phyloP scores from a whole-genome alignment of 2,888 invertebrate genomes.

The Lomographa bimaculata region DNA sequence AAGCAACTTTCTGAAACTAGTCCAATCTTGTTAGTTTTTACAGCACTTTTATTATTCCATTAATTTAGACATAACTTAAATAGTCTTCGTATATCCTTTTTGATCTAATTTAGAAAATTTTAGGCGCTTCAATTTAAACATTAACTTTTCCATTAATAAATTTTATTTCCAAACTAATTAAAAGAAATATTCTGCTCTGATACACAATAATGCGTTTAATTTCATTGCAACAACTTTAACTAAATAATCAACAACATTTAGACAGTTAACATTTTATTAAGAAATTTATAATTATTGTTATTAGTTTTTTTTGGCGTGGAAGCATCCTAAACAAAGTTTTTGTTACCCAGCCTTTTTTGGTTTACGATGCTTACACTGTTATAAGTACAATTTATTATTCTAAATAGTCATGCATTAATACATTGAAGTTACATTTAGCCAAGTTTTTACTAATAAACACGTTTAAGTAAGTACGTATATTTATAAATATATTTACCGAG shows the following conservation, averaged over 20 bases:
- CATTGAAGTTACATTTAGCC: slow-evolving; percentile 4
- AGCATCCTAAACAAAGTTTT: slow-evolving; percentile 40
- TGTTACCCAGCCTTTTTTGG: slow-evolving; percentile 45
- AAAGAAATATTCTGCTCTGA: slow-evolving; percentile 36
- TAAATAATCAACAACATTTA: slow-evolving; percentile 41
- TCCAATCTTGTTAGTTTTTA: no score
- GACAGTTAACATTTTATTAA: slow-evolving; percentile 34
- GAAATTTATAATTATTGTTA: slow-evolving; percentile 12
- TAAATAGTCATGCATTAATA: slow-evolving; percentile 1
- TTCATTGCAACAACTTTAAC: slow-evolving; percentile 43
- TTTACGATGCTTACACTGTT: slow-evolving; percentile 41
- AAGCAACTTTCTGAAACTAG: no score
- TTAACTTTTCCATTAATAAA: slow-evolving; percentile 18
- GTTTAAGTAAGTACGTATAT: slow-evolving; percentile 1
- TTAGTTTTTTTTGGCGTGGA: slow-evolving; percentile 20
- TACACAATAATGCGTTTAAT: slow-evolving; percentile 43
- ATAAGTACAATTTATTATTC: slow-evolving; percentile 4
- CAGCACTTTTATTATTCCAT: no score
- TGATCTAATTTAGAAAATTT: slow-evolving; percentile 5
- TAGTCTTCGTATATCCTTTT: slow-evolving; percentile 10
- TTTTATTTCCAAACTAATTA: slow-evolving; percentile 38
- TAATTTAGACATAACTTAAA: slow-evolving; percentile 10
- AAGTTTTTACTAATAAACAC: background rate
- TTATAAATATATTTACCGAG: slow-evolving; percentile 1
- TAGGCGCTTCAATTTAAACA: slow-evolving; percentile 1